Evolutionary conservation across 2,888 invertebrate species (phyloP).

Genomic region (Adineta ricciae): DNA sequence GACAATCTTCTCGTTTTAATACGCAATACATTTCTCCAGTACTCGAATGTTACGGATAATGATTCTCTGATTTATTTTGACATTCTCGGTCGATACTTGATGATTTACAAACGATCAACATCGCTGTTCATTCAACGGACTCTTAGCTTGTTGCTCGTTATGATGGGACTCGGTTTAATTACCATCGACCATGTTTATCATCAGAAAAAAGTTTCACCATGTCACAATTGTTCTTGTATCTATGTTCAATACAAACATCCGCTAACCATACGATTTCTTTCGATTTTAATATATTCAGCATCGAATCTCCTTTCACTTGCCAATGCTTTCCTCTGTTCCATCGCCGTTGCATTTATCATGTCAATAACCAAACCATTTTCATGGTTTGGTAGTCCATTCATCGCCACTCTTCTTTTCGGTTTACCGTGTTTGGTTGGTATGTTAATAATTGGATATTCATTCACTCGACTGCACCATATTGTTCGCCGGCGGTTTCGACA

Average conservation of each 20-base stretch:
- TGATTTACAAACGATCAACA: not conserved
- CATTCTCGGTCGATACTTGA: not conserved
- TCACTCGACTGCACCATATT: not conserved
- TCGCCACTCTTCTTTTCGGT: not conserved
- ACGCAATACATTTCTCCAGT: not conserved
- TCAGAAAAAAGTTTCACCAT: too few relatives aligned
- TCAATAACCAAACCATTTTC: not conserved
- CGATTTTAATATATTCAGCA: not conserved
- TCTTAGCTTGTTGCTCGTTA: not conserved
- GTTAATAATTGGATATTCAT: not conserved
- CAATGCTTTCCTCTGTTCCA: not conserved
- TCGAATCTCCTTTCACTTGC: not conserved
- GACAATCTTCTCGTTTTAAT: not conserved
- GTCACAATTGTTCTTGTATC: too few relatives aligned
- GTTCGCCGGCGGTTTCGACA: not conserved
- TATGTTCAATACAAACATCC: not conserved
- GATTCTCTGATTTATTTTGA: not conserved
- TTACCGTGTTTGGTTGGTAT: not conserved
- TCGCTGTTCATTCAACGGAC: not conserved
- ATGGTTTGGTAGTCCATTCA: not conserved
- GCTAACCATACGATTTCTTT: not conserved
- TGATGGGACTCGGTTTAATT: not conserved
- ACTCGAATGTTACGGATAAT: not conserved
- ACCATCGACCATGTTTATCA: not conserved
- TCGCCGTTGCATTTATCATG: not conserved